Conservation (phyloP, 2,888 invertebrate species). For the Cerastis leucographa region DNA sequence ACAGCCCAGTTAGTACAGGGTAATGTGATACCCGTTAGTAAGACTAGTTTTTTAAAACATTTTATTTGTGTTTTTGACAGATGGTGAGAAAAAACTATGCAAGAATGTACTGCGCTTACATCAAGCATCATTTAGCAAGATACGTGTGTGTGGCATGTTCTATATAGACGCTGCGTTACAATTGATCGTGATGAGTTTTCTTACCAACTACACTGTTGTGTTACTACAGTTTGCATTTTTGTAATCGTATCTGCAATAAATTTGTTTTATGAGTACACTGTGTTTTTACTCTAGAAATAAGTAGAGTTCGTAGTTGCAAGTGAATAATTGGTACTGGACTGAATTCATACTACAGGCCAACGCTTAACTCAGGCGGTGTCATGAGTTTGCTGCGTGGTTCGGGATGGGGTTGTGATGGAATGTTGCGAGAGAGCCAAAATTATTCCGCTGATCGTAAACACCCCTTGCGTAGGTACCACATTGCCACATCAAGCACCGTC, state of each 20-base stretch:
- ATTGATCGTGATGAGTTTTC: slow-evolving; percentile 2
- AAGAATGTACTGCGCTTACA: slow-evolving; percentile 1
- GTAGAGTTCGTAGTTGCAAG: not conserved
- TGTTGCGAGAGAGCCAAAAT: too few relatives aligned
- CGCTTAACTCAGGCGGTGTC: too few relatives aligned
- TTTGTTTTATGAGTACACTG: not conserved
- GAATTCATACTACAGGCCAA: not conserved
- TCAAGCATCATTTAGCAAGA: slow-evolving; percentile 6
- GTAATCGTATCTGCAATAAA: not conserved
- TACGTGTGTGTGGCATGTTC: slow-evolving; percentile 5
- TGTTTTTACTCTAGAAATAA: not conserved
- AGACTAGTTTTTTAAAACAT: not conserved
- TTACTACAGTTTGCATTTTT: slow-evolving; percentile 11
- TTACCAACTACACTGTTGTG: slow-evolving; percentile 5
- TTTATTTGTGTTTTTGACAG: not conserved
- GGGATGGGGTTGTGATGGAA: too few relatives aligned
- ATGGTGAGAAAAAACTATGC: not conserved
- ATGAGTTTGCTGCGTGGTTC: too few relatives aligned
- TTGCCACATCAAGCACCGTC: too few relatives aligned
- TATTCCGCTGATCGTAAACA: too few relatives aligned
- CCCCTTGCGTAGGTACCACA: too few relatives aligned
- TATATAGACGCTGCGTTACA: not conserved
- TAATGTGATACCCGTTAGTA: not conserved
- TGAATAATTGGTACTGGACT: not conserved
- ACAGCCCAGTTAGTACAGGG: not conserved